These are phyloP conservation scores for Euplagia quadripunctaria DNA, from an alignment of 2,888 invertebrate genomes.

Conservation along the genomic window DNA sequence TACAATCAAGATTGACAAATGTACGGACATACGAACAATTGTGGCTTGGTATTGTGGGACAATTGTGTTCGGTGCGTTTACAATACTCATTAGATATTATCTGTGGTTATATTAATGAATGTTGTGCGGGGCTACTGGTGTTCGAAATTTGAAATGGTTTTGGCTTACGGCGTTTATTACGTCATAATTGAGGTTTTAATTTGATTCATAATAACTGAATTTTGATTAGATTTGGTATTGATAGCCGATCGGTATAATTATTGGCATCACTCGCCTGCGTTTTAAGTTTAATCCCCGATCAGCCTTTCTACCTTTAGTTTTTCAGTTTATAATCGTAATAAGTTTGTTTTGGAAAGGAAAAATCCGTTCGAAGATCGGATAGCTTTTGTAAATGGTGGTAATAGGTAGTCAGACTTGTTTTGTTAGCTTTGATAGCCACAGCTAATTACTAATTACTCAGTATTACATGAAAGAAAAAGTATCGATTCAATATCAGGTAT, in stretches of 20 bases:
- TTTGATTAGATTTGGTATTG: neutral
- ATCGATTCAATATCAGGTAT: too few species aligned
- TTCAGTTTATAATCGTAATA: neutral
- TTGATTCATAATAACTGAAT: neutral
- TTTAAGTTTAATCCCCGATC: neutral
- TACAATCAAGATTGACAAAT: constrained; percentile 53
- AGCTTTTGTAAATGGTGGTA: too few species aligned
- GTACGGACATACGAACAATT: constrained; percentile 60
- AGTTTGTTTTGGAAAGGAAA: too few species aligned
- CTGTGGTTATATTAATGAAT: constrained; percentile 41
- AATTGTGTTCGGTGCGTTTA: constrained; percentile 40
- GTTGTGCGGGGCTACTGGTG: constrained; percentile 38
- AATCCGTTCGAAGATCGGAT: neutral
- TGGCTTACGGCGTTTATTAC: neutral
- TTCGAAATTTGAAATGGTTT: constrained; percentile 12
- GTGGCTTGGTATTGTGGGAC: constrained; percentile 49
- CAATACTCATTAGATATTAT: constrained; percentile 49
- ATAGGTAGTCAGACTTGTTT: too few species aligned
- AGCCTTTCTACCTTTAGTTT: neutral
- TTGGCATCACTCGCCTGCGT: too few species aligned
- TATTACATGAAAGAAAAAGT: too few species aligned
- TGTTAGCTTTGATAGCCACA: too few species aligned
- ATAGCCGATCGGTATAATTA: neutral
- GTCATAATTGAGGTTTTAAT: neutral
- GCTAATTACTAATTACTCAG: too few species aligned